Base-by-base conservation (phyloP, 2,888 invertebrate genomes). In the Tenthredo scrophulariae region DNA sequence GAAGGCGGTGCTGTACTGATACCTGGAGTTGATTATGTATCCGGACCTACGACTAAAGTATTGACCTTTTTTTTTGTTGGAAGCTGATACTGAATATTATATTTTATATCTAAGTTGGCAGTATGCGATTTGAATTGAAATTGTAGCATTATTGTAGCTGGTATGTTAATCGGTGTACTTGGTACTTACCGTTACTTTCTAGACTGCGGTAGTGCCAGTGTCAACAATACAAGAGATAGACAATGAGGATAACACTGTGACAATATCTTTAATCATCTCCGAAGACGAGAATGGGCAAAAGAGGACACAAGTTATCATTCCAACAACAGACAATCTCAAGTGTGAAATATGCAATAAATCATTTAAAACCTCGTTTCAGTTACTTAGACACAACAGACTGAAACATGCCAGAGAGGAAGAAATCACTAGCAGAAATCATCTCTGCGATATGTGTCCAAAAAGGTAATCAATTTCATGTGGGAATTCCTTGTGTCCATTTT, bases 281-380 rank as follows among this genome's bases (percentile, higher is more conserved):
- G 92, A 93, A 50, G 94, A 94, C 87, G 93, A 93, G 70, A 91
- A 93, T 83, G 94, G 94, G 0, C 92, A 93, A 77, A 93, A 93
- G 86, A 89, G 93, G 83, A 94, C 94, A 4, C 93, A 94, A 89
- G 94, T 93, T 58, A 93, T 94, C 22, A 94, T 93, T 87, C 93
- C 93, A 46, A 92, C 93, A 26, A 89, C 92, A 10, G 92, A 92
- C 85, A 94, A 91, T 40, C 92, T 93, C 18, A 91, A 91, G 29
- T 95, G 95, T 86, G 89, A 92, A 9, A 88, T 94, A 0, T 95
- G 95, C 87, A 91, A 93, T n/a, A 95, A 94, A 87, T 91, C 90
- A 0, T 95, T 95, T 85, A 93, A 93, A 85, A 92, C 92, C 0
- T 91, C 92, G n/a, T 92, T 93, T 82, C 93, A 93, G 87, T 89